These are phyloP conservation scores for Coenonympha arcania DNA, from an alignment of 2,888 invertebrate genomes.

Conservation along the genomic window DNA sequence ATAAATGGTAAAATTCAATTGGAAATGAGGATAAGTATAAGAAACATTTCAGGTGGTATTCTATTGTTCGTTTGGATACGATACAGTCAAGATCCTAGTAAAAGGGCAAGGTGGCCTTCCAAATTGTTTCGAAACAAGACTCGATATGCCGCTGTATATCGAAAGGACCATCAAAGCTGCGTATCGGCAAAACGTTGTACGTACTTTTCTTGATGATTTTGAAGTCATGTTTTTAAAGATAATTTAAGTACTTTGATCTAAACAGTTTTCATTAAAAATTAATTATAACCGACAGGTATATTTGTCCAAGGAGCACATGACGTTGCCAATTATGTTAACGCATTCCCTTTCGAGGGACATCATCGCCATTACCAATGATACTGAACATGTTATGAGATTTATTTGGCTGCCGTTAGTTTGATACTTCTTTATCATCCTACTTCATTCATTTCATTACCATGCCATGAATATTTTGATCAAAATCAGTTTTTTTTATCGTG, in stretches of 20 bases:
- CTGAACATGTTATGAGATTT: slow-evolving; percentile 56
- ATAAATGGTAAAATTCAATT: too few species aligned
- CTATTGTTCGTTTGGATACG: slow-evolving; percentile 60
- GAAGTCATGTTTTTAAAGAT: not conserved
- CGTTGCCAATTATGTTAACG: slow-evolving; percentile 56
- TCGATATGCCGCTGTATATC: slow-evolving; percentile 55
- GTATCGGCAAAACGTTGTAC: slow-evolving; percentile 48
- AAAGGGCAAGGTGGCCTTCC: slow-evolving; percentile 65
- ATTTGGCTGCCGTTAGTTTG: slow-evolving; percentile 67
- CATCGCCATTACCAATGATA: slow-evolving; percentile 58
- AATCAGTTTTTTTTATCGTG: too few species aligned
- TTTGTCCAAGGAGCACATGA: slow-evolving; percentile 57
- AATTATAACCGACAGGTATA: slow-evolving; percentile 47
- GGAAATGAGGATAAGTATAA: not conserved
- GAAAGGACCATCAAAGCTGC: slow-evolving; percentile 50
- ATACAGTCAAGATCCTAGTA: slow-evolving; percentile 55
- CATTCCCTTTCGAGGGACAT: slow-evolving; percentile 61
- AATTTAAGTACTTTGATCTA: not conserved
- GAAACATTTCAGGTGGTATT: slow-evolving; percentile 42
- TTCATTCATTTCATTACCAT: too few species aligned
- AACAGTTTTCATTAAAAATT: not conserved
- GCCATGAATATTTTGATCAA: too few species aligned
- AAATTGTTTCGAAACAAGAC: slow-evolving; percentile 56
- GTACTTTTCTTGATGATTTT: too few species aligned
- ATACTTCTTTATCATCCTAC: not conserved